These are phyloP conservation scores for Formica aserva DNA, from an alignment of 2,888 invertebrate species.

Conservation along the genomic window DNA sequence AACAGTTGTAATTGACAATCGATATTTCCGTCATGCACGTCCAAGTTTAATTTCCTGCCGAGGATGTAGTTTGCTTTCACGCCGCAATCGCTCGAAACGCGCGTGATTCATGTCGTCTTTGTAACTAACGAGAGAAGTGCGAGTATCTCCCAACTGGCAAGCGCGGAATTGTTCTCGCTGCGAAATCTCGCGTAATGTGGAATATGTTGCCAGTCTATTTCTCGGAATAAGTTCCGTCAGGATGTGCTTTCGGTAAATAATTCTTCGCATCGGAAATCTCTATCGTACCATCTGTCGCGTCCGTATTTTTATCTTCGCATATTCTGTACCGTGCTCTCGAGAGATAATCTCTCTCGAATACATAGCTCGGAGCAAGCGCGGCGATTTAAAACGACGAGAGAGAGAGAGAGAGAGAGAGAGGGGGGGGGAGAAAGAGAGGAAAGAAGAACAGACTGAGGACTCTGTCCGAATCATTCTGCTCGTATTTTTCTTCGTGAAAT, in stretches of 20 bases:
- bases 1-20: conserved; percentile 47
- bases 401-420: not conserved
- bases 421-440: not conserved
- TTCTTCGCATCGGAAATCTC: conserved; percentile 51
- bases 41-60: conserved; percentile 51
- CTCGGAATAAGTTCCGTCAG: conserved; percentile 42
- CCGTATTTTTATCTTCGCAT: conserved; percentile 52
- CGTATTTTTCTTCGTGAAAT: conserved; percentile 74
- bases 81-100: conserved; percentile 35
- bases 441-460: conserved; percentile 47
- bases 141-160: conserved; percentile 38
- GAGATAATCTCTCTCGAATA: conserved; percentile 59
- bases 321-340: conserved; percentile 46
- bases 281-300: conserved; percentile 45
- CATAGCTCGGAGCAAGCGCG: conserved; percentile 39
- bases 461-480: conserved; percentile 64
- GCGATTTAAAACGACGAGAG: conserved; percentile 63
- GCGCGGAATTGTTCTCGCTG: conserved; percentile 43
- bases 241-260: conserved; percentile 49
- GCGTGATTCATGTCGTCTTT: conserved; percentile 46
- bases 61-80: conserved; percentile 44
- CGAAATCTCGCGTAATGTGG: conserved; percentile 38
- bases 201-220: conserved; percentile 34
- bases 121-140: conserved; percentile 45
- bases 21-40: conserved; percentile 48